Conservation (phyloP, 1,140 invertebrate species). For the Zaprionus nigranus region DNA sequence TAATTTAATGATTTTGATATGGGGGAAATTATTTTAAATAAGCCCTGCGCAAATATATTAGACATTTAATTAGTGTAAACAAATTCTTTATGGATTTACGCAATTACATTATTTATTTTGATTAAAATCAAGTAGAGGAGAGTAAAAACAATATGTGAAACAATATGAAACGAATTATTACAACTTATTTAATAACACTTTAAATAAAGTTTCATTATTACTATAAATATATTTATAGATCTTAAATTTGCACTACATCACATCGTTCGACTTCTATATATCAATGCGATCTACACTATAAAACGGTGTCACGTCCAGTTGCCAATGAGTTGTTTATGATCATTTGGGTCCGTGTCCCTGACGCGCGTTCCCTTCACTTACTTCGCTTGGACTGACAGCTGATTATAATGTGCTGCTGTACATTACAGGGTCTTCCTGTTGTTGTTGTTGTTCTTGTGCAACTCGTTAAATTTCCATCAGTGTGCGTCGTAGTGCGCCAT, state of each 20-base stretch:
- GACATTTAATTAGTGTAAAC: constrained; percentile 6
- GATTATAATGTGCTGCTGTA: constrained; percentile 71
- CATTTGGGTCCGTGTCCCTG: constrained; percentile 10
- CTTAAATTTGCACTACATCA: neutral
- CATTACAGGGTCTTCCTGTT: constrained; percentile 34
- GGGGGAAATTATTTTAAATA: neutral
- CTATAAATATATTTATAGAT: neutral
- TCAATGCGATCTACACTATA: neutral
- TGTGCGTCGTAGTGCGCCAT: constrained; percentile 72
- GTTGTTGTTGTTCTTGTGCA: constrained; percentile 47
- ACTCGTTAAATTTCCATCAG: constrained; percentile 82
- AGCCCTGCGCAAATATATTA: neutral
- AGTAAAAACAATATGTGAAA: neutral
- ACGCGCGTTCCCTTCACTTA: neutral
- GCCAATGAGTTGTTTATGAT: constrained; percentile 72
- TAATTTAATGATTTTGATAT: neutral
- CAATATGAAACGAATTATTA: neutral
- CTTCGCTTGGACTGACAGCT: constrained; percentile 53
- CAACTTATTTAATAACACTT: neutral
- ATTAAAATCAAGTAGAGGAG: neutral
- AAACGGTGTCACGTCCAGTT: constrained; percentile 33
- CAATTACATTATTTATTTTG: neutral
- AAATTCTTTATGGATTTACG: neutral
- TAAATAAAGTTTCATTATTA: neutral
- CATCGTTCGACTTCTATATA: neutral